Conservation (phyloP, 2,113 vertebrate species). For the Mustela lutreola region DNA sequence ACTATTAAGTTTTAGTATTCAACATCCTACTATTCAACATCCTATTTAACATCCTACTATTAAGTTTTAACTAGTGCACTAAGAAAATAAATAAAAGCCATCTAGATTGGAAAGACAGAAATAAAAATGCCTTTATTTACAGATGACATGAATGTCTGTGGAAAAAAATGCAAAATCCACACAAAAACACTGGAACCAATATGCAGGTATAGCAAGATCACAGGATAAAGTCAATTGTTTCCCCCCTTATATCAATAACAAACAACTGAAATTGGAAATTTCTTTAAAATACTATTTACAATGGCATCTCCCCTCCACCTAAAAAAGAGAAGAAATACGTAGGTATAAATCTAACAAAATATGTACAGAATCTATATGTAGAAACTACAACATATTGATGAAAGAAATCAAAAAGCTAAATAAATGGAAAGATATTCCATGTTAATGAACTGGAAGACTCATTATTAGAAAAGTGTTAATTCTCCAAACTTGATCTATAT, state of each 20-base stretch:
- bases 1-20: neutral
- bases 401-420: constrained; percentile 36
- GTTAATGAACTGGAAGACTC: neutral
- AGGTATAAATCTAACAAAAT: neutral
- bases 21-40: neutral
- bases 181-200: neutral
- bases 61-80: neutral
- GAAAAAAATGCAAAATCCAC: neutral
- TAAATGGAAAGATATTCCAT: neutral
- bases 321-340: neutral
- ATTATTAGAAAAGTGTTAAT: neutral
- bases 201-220: neutral
- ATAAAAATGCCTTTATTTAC: neutral
- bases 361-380: neutral
- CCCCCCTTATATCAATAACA: neutral
- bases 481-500: neutral
- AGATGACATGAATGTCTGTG: neutral
- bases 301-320: neutral
- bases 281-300: neutral
- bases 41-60: neutral
- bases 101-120: neutral
- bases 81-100: neutral
- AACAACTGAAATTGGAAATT: neutral
- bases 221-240: neutral
- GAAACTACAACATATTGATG: neutral